phyloP scores from a whole-genome alignment of 2,888 invertebrate species.

The Epiblema foenella region DNA sequence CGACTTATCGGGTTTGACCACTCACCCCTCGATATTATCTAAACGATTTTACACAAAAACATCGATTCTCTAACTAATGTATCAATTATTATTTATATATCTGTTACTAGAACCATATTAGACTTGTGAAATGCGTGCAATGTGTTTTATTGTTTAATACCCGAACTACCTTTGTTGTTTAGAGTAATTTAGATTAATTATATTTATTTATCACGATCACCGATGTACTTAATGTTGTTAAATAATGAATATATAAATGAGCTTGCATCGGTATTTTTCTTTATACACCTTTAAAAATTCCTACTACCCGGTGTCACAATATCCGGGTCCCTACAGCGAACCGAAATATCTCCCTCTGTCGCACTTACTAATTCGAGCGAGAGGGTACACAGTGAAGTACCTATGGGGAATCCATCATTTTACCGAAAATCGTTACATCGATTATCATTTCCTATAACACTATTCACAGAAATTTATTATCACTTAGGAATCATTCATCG shows the following conservation, averaged over 20 bases:
- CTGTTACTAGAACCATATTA: conserved; percentile 19
- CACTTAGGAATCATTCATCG: too few relatives aligned
- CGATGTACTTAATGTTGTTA: conserved; percentile 75
- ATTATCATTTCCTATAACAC: too few relatives aligned
- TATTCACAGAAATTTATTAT: too few relatives aligned
- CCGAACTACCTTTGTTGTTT: conserved; percentile 18
- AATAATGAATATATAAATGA: conserved; percentile 69
- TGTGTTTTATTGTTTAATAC: conserved; percentile 30
- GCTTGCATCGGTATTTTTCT: conserved; percentile 54
- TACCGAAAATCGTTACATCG: too few relatives aligned
- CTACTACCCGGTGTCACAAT: not conserved
- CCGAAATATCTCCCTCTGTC: too few relatives aligned
- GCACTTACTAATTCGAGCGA: too few relatives aligned
- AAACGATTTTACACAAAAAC: not conserved
- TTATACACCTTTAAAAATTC: not conserved
- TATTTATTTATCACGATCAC: conserved; percentile 65
- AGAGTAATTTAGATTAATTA: conserved; percentile 53
- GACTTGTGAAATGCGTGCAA: conserved; percentile 20
- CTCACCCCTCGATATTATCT: too few relatives aligned
- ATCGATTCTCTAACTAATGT: not conserved
- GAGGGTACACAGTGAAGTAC: too few relatives aligned
- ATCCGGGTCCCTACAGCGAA: too few relatives aligned
- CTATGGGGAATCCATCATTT: too few relatives aligned
- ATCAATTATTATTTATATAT: conserved; percentile 3
- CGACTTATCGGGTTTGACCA: too few relatives aligned